Evolutionary conservation across 2,888 invertebrate species (phyloP).

Genomic region (Acleris emargana): DNA sequence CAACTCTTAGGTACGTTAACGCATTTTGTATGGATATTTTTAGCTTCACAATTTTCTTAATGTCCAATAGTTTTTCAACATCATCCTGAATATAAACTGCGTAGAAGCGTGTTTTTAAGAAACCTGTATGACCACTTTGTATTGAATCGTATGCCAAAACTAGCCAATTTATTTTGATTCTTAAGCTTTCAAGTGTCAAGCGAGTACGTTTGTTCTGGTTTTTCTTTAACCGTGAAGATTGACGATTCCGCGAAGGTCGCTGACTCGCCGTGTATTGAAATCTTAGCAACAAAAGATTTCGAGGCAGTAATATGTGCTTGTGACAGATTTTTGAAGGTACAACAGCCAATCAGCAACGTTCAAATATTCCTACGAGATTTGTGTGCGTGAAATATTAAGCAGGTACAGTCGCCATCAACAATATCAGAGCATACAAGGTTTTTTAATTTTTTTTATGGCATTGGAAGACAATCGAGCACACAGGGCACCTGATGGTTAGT

Average conservation of each 20-base stretch:
- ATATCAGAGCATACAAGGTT: no score
- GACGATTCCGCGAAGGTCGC: conserved; percentile 33
- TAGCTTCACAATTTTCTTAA: no score
- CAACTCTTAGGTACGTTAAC: no score
- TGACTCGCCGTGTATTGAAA: conserved; percentile 25
- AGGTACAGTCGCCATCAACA: no score
- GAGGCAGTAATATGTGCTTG: conserved; percentile 10
- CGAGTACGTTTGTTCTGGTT: conserved; percentile 18
- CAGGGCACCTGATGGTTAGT: no score
- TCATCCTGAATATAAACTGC: no score
- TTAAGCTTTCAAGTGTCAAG: conserved; percentile 29
- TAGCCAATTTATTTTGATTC: conserved; percentile 13
- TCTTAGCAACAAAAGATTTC: conserved; percentile 19
- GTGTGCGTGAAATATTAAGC: no score
- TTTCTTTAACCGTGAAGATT: conserved; percentile 25
- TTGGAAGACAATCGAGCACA: no score
- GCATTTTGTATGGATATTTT: no score
- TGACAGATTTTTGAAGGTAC: background rate
- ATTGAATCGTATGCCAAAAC: background rate
- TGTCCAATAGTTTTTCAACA: no score
- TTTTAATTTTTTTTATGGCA: no score
- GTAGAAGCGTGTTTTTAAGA: background rate
- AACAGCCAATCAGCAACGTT: conserved; percentile 2
- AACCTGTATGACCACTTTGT: background rate
- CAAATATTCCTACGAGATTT: background rate